Evolutionary conservation across 1,140 invertebrate genomes (phyloP), one percentile per base, ranked within the genome.

Genomic region (Gryllus bimaculatus): DNA sequence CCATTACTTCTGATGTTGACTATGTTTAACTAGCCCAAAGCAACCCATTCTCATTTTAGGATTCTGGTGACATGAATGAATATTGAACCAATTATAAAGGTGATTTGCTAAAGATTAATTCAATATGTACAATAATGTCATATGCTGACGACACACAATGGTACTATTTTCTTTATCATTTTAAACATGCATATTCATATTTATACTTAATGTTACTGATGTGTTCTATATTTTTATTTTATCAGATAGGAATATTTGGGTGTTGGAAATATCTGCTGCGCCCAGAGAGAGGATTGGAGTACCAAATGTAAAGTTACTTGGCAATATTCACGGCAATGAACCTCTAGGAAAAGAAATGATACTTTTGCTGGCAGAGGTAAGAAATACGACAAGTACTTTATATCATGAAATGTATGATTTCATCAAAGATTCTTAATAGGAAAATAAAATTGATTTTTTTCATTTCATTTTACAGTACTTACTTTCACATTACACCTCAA

Each of bases 321-420:
- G 93, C 3, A 99, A 99, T 85, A 99, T 99, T 95, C 98, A 99
- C 84, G 98, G 98, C 0, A 97, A 99, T 86, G 98, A 99, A 88
- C 90, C 94, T 8, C 89, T 98, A n/a, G 97, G 98, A 0, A 87
- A 96, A 78, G 92, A 99, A 84, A 84, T 99, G 79, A 86, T 98
- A 73, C 87, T 99, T 18, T 93, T 92, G 83, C 87, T 99, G 82
- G 92, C 93, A 21, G 73, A 79, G 79, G 79, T 79, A 74, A 47
- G 15, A 20, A 13, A n/a, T 7, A n/a, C 5, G 26, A 39, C 5
- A 39, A 39, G 26, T 39, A 39, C 39, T 76, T 76, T 21, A 26
- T 47, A 18, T 15, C 5, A 47, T 76, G 2, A 15, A 15, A 13
- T 76, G 12, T 78, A 18, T 78, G 13, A 13, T 73, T 73, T 73